These are phyloP conservation scores for Peromyscus melanophrys DNA, from an alignment of 2,797 vertebrate genomes.

Conservation along the genomic window DNA sequence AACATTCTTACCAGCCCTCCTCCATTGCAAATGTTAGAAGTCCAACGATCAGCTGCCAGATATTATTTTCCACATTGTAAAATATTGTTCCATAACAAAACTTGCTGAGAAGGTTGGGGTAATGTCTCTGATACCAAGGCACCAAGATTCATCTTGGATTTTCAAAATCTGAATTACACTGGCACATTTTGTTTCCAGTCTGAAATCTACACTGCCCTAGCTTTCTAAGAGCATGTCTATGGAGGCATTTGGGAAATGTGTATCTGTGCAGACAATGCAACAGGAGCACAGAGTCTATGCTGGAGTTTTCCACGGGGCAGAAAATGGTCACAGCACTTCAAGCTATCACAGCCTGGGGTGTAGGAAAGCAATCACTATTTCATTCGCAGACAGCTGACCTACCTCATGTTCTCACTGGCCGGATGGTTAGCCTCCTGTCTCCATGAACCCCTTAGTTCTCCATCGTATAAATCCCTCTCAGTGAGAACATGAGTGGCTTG, in stretches of 20 bases:
- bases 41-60: not conserved
- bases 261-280: not conserved
- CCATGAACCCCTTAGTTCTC: not conserved
- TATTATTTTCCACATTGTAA: slow-evolving; percentile 57
- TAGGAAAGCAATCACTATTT: not conserved
- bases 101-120: not conserved
- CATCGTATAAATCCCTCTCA: not conserved
- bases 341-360: not conserved
- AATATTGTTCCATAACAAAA: slow-evolving; percentile 19
- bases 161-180: slow-evolving; percentile 41
- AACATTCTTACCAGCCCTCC: slow-evolving; percentile 13
- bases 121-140: slow-evolving; percentile 16
- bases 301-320: not conserved
- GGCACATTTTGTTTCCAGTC: slow-evolving; percentile 19
- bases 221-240: not conserved
- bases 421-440: not conserved
- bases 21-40: not conserved
- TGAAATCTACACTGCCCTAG: not conserved
- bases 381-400: not conserved
- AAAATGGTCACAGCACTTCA: not conserved
- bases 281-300: not conserved
- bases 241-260: not conserved
- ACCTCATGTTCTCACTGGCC: not conserved
- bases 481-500: not conserved
- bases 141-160: not conserved